phyloP scores from a whole-genome alignment of 2,888 invertebrate species.

The Thereva unica region DNA sequence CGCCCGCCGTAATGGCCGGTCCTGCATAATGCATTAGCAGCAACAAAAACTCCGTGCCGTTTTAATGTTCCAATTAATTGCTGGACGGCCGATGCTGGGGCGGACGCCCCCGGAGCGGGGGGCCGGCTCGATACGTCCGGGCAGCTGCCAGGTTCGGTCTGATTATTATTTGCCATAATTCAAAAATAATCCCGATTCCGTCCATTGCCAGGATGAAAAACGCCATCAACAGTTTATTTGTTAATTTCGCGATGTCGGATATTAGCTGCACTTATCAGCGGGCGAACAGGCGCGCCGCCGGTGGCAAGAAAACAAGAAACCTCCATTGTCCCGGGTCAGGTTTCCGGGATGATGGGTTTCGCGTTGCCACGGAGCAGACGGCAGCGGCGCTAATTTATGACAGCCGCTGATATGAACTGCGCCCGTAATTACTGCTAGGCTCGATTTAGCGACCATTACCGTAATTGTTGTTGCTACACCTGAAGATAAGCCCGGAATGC shows the following conservation, averaged over 20 bases:
- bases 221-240: constrained; percentile 37
- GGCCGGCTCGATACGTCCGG: constrained; percentile 3
- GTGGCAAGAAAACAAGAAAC: too few species aligned
- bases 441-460: constrained; percentile 11
- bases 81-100: neutral
- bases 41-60: constrained; percentile 29
- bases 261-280: constrained; percentile 32
- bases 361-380: too few species aligned
- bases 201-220: constrained; percentile 33
- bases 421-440: too few species aligned
- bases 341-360: too few species aligned
- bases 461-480: constrained; percentile 26
- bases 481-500: constrained; percentile 6
- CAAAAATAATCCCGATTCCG: constrained; percentile 41
- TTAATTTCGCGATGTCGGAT: constrained; percentile 29
- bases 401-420: too few species aligned
- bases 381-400: too few species aligned
- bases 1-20: constrained; percentile 28
- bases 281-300: constrained; percentile 6
- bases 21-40: constrained; percentile 34
- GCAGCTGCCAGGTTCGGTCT: constrained; percentile 47
- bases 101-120: neutral
- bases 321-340: too few species aligned
- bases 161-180: constrained; percentile 53
- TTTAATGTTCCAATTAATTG: constrained; percentile 36